Conservation (phyloP, 2,113 vertebrate genomes). For the Melanerpes aurifrons region DNA sequence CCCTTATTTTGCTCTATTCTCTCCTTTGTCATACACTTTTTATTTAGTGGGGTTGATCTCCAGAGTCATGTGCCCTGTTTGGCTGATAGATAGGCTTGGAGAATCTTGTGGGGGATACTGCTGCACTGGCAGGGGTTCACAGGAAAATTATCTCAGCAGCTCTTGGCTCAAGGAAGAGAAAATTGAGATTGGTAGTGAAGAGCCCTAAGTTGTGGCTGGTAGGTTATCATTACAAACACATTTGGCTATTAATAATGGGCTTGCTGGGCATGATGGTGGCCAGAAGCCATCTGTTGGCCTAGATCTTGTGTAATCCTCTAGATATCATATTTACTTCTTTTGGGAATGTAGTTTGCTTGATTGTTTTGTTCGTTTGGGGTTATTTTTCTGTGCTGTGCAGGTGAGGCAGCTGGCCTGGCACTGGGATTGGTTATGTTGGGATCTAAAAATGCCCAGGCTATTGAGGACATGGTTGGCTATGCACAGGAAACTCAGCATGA, state of each 20-base stretch:
- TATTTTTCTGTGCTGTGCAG: constrained; percentile 68
- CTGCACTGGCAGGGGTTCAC: neutral
- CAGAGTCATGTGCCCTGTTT: neutral
- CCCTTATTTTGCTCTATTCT: neutral
- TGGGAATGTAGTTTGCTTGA: neutral
- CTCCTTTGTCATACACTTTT: neutral
- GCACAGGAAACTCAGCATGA: constrained; percentile 98
- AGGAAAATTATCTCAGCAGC: neutral
- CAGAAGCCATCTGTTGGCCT: neutral
- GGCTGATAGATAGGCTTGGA: neutral
- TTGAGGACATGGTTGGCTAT: constrained; percentile 98
- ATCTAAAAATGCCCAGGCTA: constrained; percentile 97
- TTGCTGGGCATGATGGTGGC: neutral
- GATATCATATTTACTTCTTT: neutral
- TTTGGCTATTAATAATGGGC: neutral
- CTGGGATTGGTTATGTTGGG: constrained; percentile 97
- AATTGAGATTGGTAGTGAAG: neutral
- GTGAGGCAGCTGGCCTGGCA: constrained; percentile 95
- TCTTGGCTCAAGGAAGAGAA: neutral
- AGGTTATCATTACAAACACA: neutral
- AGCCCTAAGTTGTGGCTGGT: neutral
- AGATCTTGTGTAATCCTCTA: neutral
- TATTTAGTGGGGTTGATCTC: neutral
- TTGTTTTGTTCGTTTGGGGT: neutral
- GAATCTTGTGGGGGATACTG: neutral